These are phyloP conservation scores for Semaprochilodus insignis DNA, from an alignment of 2,797 vertebrate species.

Conservation along the genomic window DNA sequence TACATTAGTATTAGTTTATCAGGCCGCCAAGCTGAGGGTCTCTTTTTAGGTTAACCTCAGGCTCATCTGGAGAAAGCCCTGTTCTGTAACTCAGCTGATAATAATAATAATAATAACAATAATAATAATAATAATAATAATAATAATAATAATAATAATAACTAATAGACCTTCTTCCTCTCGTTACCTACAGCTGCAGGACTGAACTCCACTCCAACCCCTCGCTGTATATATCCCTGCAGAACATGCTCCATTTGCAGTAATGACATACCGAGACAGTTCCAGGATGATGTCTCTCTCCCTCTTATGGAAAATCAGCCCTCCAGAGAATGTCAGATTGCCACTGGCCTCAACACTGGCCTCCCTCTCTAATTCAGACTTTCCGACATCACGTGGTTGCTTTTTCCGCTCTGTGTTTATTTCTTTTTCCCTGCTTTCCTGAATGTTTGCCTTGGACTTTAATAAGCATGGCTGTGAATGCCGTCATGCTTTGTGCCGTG, in stretches of 20 bases:
- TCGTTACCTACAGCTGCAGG: background rate
- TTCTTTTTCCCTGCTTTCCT: slow-evolving; percentile 1
- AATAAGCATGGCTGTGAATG: background rate
- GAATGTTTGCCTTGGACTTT: background rate
- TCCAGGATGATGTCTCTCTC: background rate
- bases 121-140: background rate
- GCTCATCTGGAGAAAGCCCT: background rate
- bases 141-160: background rate
- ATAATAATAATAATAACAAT: background rate
- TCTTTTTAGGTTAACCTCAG: slow-evolving; percentile 23
- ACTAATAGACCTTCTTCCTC: background rate
- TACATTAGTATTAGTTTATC: background rate
- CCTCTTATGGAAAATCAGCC: slow-evolving; percentile 2
- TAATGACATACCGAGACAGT: slow-evolving; percentile 18
- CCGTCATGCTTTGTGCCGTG: background rate
- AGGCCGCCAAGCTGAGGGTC: background rate
- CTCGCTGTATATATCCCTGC: background rate
- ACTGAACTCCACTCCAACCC: slow-evolving; percentile 6
- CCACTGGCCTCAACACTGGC: background rate
- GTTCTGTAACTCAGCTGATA: background rate
- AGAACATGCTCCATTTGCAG: background rate
- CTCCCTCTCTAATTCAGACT: slow-evolving; percentile 24
- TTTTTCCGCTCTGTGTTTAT: slow-evolving; percentile 20
- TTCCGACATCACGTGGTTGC: background rate
- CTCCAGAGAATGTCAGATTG: slow-evolving; percentile 6